phyloP scores from a whole-genome alignment of 2,113 vertebrate genomes.

The Sus scrofa region DNA sequence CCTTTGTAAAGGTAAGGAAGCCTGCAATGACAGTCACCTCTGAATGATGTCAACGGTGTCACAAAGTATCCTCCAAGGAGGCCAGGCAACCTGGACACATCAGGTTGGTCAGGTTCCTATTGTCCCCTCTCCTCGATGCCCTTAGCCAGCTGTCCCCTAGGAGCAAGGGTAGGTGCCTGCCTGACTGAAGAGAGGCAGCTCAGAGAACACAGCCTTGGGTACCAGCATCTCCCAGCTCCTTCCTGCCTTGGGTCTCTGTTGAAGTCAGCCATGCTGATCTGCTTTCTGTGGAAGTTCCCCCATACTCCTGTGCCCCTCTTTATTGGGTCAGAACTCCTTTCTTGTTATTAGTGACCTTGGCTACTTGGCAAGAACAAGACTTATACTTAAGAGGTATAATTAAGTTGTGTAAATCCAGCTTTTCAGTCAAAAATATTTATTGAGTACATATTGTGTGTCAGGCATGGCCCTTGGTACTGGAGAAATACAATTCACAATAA shows the following conservation, averaged over 20 bases:
- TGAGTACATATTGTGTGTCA: neutral
- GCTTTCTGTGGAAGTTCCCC: neutral
- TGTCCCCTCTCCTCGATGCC: neutral
- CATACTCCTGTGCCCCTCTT: neutral
- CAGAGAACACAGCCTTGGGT: neutral
- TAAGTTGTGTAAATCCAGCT: neutral
- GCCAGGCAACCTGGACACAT: neutral
- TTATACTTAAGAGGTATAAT: neutral
- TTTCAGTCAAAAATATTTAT: constrained; percentile 8
- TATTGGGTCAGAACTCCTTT: neutral
- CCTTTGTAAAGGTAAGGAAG: constrained; percentile 86
- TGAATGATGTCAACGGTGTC: neutral
- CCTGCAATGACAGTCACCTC: neutral
- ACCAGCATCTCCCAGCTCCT: neutral
- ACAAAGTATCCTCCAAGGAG: neutral
- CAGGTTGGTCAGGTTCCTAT: neutral
- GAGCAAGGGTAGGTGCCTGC: neutral
- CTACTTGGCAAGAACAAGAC: neutral
- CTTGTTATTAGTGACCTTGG: neutral
- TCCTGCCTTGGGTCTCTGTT: neutral
- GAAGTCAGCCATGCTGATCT: neutral
- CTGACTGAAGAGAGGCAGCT: neutral
- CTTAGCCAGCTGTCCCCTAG: neutral
- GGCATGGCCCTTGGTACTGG: neutral
- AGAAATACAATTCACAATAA: neutral